Conservation (phyloP, 2,888 invertebrate species). For the Pterostichus niger region DNA sequence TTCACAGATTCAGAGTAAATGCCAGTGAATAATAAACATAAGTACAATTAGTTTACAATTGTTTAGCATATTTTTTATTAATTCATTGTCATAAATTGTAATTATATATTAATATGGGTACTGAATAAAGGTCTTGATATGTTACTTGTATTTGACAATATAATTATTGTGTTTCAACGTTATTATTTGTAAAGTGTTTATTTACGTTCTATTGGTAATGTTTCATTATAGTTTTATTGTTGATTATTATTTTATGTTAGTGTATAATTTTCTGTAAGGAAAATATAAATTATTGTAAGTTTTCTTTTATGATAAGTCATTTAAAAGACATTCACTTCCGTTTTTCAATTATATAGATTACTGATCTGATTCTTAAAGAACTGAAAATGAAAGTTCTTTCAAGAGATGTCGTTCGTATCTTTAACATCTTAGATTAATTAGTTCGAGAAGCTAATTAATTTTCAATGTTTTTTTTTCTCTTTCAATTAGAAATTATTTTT, state of each 20-base stretch:
- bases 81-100: too few species aligned
- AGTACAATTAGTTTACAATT: not conserved
- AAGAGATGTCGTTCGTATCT: not conserved
- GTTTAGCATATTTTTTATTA: too few species aligned
- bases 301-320: constrained; percentile 1
- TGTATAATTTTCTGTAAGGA: too few species aligned
- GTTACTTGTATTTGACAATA: not conserved
- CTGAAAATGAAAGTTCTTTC: constrained; percentile 17
- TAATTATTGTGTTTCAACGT: not conserved
- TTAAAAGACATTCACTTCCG: not conserved
- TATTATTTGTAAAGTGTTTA: not conserved
- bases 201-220: too few species aligned
- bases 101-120: not conserved
- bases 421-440: not conserved
- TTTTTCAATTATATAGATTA: constrained; percentile 12
- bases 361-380: not conserved
- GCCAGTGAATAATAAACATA: constrained; percentile 2
- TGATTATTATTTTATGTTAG: not conserved
- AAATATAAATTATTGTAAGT: not conserved
- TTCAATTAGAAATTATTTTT: not conserved
- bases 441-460: not conserved
- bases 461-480: not conserved
- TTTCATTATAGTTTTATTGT: not conserved
- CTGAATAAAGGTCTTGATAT: not conserved
- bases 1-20: not conserved